Conservation (phyloP, 37 sponge, comb jelly and placozoan species). For the Hexactinellida sp. region DNA sequence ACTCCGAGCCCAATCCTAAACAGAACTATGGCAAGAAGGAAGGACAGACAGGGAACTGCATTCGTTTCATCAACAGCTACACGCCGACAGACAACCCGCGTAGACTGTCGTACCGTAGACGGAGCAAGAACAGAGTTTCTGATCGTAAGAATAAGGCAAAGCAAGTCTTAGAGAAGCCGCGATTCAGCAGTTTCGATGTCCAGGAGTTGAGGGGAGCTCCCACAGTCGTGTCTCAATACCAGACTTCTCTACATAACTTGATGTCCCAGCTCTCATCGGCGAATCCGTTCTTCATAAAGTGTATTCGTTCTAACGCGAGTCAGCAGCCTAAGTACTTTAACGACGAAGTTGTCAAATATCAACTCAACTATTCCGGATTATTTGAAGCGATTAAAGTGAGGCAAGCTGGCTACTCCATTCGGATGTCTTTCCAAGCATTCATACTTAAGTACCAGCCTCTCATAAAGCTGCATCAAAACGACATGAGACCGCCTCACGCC, state of each 20-base stretch:
- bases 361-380: slow-evolving; percentile 92
- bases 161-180: neutral
- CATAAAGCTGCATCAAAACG: neutral
- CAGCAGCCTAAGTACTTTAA: slow-evolving; percentile 57
- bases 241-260: slow-evolving; percentile 55
- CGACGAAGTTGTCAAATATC: slow-evolving; percentile 56
- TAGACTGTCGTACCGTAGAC: neutral
- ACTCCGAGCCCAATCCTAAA: neutral
- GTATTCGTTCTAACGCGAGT: slow-evolving; percentile 76
- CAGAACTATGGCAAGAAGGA: neutral
- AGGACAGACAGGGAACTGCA: neutral
- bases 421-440: slow-evolving; percentile 34
- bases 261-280: slow-evolving; percentile 71
- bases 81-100: neutral
- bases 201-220: slow-evolving; percentile 29
- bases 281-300: slow-evolving; percentile 82
- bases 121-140: neutral
- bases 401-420: slow-evolving; percentile 80
- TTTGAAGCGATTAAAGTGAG: slow-evolving; percentile 86
- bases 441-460: neutral
- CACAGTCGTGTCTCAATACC: slow-evolving; percentile 77
- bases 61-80: neutral
- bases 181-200: slow-evolving; percentile 5
- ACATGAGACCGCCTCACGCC: neutral
- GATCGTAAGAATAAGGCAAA: neutral